Evolutionary conservation across 2,113 vertebrate genomes (phyloP).

Genomic region (Mionectes macconnelli): DNA sequence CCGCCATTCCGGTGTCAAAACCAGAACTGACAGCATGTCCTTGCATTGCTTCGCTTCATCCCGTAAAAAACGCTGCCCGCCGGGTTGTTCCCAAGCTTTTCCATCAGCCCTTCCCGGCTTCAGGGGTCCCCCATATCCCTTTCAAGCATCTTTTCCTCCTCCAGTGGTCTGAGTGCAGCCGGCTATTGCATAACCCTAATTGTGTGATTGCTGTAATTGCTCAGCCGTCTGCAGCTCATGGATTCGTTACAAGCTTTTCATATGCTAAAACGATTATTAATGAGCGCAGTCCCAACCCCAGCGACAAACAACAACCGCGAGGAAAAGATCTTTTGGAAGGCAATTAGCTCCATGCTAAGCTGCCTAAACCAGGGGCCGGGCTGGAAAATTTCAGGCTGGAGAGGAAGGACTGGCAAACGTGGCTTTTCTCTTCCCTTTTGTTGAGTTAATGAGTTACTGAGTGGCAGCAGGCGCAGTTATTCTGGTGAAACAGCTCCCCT

Average conservation of each 20-base stretch:
- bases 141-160: not conserved
- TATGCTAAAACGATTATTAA: slow-evolving; percentile 72
- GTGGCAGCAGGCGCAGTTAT: not conserved
- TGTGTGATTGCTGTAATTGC: slow-evolving; percentile 64
- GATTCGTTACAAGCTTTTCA: slow-evolving; percentile 68
- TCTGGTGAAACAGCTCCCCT: not conserved
- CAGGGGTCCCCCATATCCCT: not conserved
- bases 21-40: not conserved
- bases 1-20: fast-evolving
- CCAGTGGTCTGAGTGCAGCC: not conserved
- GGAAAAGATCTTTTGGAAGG: slow-evolving; percentile 53
- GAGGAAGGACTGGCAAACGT: not conserved
- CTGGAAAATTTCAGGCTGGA: slow-evolving; percentile 40
- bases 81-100: not conserved
- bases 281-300: slow-evolving; percentile 53
- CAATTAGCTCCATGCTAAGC: slow-evolving; percentile 64
- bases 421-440: slow-evolving; percentile 29
- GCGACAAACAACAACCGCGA: slow-evolving; percentile 10
- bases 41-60: not conserved
- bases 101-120: not conserved
- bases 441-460: slow-evolving; percentile 49
- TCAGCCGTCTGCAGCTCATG: slow-evolving; percentile 62
- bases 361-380: not conserved
- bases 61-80: not conserved
- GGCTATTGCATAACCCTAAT: slow-evolving; percentile 59